Evolutionary conservation across 2,888 invertebrate genomes (phyloP), one percentile per base, ranked within the genome.

Genomic region (Pristionchus mayeri): DNA sequence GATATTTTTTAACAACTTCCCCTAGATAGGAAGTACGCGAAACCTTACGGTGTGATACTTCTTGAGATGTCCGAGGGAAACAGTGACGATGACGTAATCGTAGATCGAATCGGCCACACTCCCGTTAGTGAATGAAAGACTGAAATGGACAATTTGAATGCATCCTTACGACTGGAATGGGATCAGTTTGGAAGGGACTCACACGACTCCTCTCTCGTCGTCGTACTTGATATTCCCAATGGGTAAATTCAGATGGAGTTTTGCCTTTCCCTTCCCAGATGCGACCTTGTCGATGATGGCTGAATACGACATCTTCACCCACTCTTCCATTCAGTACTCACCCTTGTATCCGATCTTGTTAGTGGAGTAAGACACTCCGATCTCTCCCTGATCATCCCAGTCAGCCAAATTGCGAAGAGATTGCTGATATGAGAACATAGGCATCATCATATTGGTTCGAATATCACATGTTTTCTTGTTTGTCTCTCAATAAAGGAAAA

Each of bases 41-140:
- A 3, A 16, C 7, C 37, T 71, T 1, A 71, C 71, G 24, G 71
- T 71, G 85, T 88, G 88, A 67, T 87, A 89, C 57, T 88, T 88
- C 80, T 91, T 91, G 60, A 91, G 86, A 85, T 91, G 91, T 16
- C 91, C 91, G n/a, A 91, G 85, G 11, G 91, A 89, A 9, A 89
- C 87, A 2, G 91, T 91, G 9, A 91, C 91, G 83, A 91, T 89
- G 1, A 91, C 90, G 79, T 88, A 90, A 60, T 91, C 91, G 82
- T 89, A 91, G 75, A 80, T 85, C 7, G 79, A 84, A 34, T 83
- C 57, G 50, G 87, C 30, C 21, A 67, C n/a, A 16, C 76, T 84
- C 21, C 86, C 86, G 27, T 87, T 84, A 40, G 84, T 52, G 40
- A 86, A 30, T 13, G 71, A 37, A 1, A 84, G 34, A 76, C 71